phyloP scores from a whole-genome alignment of 1,140 invertebrate species.

The Lethrus apterus region DNA sequence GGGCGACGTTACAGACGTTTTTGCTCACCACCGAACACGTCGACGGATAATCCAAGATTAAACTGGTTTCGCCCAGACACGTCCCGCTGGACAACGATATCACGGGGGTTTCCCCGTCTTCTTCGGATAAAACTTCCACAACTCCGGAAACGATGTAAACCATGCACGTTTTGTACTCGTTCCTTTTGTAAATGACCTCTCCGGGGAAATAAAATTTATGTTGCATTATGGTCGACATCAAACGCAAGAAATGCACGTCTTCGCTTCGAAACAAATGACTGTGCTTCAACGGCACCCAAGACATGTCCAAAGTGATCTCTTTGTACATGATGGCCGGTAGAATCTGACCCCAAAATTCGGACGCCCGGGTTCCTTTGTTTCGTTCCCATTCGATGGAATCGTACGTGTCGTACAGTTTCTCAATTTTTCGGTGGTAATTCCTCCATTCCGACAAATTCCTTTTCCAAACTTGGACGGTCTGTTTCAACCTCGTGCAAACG shows the following conservation, averaged over 20 bases:
- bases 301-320: conserved; percentile 17
- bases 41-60: conserved; percentile 14
- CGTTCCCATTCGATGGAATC: background rate
- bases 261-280: conserved; percentile 18
- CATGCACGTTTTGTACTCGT: conserved; percentile 12
- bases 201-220: conserved; percentile 4
- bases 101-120: conserved; percentile 22
- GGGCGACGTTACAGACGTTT: conserved; percentile 16
- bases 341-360: background rate
- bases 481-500: background rate
- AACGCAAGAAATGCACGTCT: conserved; percentile 12
- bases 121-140: conserved; percentile 20
- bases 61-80: conserved; percentile 16
- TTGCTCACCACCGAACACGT: conserved; percentile 17
- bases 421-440: conserved; percentile 3
- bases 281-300: conserved; percentile 18
- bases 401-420: background rate
- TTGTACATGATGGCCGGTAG: conserved; percentile 13
- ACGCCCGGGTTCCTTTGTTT: background rate
- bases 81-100: conserved; percentile 17
- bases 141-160: conserved; percentile 19
- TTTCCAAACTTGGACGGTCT: conserved; percentile 1
- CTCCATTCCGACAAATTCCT: background rate
- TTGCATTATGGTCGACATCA: background rate
- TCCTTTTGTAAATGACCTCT: conserved; percentile 10